Evolutionary conservation across 2,113 vertebrate species (phyloP), one percentile per base, ranked within the genome.

Genomic region (Lucifuga dentata): DNA sequence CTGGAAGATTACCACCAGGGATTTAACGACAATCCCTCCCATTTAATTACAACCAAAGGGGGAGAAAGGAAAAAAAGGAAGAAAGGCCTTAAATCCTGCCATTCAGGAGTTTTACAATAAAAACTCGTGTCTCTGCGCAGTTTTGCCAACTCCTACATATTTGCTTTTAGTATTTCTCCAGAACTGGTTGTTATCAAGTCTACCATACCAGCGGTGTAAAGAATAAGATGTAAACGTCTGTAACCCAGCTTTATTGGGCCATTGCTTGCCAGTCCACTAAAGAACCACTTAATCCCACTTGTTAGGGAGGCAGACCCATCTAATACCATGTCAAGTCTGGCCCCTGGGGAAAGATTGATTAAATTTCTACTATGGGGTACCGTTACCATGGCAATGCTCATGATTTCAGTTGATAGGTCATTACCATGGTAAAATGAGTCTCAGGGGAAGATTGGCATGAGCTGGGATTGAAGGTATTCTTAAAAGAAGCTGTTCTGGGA

Each of bases 11-110:
- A 90, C 43, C 64, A 68, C 17, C 23, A 23, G 40, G 83, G 85
- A 90, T 91, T 89, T 86, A 86, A 79, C 55, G 70, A 80, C 72
- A 75, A 86, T 73, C 46, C 67, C 24, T 46, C 60, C 49, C 36
- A 44, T 53, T 58, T 32, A 61, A 73, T 81, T 44, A 69, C 62
- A 85, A 68, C 55, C 55, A 44, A 6, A 81, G 50, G 36, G 35
- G 20, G 49, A 23, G 26, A 24, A 66, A 52, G 39, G 32, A 57
- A 68, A 60, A 61, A 11, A 45, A 20, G 56, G 51, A 64, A 32
- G n/a, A 68, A 12, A 11, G 13, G 35, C 58, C 8, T 10, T 5
- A 72, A 82, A 77, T 73, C 58, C 71, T 43, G 52, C 59, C 66
- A 73, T 62, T 80, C 66, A 68, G 32, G n/a, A 13, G 1, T 32